Evolutionary conservation across 2,888 invertebrate species (phyloP), one percentile per base, ranked within the genome.

Genomic region (Neocrepidodera transversa): DNA sequence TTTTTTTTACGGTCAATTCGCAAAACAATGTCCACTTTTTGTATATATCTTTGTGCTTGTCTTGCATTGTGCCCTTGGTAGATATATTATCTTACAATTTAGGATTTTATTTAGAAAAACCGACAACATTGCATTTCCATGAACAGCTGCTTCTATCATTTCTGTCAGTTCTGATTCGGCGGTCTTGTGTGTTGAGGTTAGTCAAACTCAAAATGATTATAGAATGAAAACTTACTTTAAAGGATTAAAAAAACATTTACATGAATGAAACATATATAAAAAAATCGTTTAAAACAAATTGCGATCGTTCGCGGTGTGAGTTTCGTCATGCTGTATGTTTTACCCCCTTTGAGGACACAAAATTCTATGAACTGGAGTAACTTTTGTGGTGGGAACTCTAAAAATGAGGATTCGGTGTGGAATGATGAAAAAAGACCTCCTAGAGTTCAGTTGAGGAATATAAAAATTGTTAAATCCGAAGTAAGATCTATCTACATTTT

Each of bases 341-440:
- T 82, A 67, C 83, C 83, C 62, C 82, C 83, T 38, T 80, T 82
- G 49, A 78, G 81, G 66, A 79, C 78, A 38, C 80, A 80, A 49
- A 80, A 79, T 64, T 81, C 82, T 50, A 80, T 81, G 7, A 80
- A 81, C 10, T 82, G 82, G 82, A 79, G 79, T 66, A 81, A 80
- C 67, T 80, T 82, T 52, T 79, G 81, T 71, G 70, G 72, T 55
- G 67, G 66, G 49, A 66, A 67, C 48, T 62, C 58, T 23, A 67
- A 61, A 40, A 52, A 49, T 18, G 49, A 56, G 28, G 54, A 47
- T 54, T 60, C 62, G 30, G 59, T 58, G 62, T 62, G 62, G 63
- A 64, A 63, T 30, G 63, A 67, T 32, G 62, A 58, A 23, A 58
- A 60, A 26, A 64, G 62, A 54, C 64, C 71, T 30, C 69, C 69